These are phyloP conservation scores for Corydoras sp. DNA, from an alignment of 2,113 vertebrate species.

Conservation along the genomic window DNA sequence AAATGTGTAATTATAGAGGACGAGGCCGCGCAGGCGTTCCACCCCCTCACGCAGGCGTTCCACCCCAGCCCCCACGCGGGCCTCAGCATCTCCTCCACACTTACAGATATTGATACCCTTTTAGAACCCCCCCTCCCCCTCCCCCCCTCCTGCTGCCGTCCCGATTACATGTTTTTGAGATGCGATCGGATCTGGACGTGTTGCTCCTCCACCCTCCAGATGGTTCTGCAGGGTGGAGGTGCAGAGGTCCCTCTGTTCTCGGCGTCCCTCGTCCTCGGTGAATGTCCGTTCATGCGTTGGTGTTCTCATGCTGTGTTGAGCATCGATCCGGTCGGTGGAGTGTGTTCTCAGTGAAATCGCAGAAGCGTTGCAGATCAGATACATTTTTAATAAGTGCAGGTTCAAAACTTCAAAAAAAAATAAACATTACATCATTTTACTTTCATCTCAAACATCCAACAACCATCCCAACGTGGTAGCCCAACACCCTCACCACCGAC, in stretches of 20 bases:
- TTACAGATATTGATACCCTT: constrained; percentile 16
- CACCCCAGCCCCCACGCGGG: constrained; percentile 1
- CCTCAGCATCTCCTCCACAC: background rate
- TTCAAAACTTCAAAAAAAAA: too few species aligned
- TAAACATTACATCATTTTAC: too few species aligned
- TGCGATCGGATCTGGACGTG: background rate
- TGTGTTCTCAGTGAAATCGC: constrained; percentile 2
- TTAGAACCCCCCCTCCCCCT: background rate
- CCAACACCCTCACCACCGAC: too few species aligned
- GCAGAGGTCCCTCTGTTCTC: constrained; percentile 12
- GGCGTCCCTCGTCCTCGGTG: background rate
- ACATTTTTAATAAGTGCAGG: too few species aligned
- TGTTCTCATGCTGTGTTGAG: background rate
- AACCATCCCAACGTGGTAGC: too few species aligned
- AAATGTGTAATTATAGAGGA: constrained; percentile 40
- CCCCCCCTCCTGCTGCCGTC: too few species aligned
- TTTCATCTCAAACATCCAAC: too few species aligned
- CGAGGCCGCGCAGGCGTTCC: constrained; percentile 19
- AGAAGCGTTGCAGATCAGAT: too few species aligned
- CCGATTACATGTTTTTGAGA: background rate
- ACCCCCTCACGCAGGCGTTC: background rate
- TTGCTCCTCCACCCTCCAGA: background rate
- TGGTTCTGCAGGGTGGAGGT: constrained; percentile 1
- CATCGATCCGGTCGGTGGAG: constrained; percentile 1
- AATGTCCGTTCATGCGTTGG: background rate